Conservation (phyloP, 2,888 invertebrate genomes). For the Papilio elwesi region DNA sequence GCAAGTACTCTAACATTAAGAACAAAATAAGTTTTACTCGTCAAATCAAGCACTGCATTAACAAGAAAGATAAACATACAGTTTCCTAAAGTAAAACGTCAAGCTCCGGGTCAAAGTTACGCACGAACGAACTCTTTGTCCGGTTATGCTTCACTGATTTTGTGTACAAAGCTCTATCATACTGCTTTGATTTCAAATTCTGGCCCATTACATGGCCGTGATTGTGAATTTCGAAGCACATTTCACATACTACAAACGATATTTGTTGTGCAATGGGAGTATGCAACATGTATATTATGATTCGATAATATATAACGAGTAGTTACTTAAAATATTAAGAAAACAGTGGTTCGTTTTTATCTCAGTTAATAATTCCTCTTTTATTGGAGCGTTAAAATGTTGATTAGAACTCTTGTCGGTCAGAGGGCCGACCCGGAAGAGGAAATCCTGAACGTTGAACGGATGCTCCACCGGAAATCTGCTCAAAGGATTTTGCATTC, state of each 20-base stretch:
- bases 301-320: background rate
- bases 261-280: background rate
- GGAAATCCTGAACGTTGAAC: constrained; percentile 22
- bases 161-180: constrained; percentile 29
- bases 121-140: constrained; percentile 32
- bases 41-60: background rate
- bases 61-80: background rate
- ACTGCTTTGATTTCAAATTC: constrained; percentile 28
- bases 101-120: constrained; percentile 19
- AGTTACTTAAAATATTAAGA: too few relatives aligned
- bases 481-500: constrained; percentile 16
- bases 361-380: background rate
- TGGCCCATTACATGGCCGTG: constrained; percentile 11
- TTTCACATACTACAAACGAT: background rate
- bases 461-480: constrained; percentile 23
- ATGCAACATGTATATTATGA: background rate
- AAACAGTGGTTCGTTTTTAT: background rate
- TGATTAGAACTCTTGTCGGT: constrained; percentile 8
- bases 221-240: constrained; percentile 13
- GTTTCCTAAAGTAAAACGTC: constrained; percentile 26
- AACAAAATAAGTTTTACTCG: too few relatives aligned
- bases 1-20: background rate
- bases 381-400: constrained; percentile 4
- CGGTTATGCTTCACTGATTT: constrained; percentile 27
- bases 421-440: background rate